Evolutionary conservation across 2,113 vertebrate species (phyloP).

Genomic region (Ellobius talpinus): DNA sequence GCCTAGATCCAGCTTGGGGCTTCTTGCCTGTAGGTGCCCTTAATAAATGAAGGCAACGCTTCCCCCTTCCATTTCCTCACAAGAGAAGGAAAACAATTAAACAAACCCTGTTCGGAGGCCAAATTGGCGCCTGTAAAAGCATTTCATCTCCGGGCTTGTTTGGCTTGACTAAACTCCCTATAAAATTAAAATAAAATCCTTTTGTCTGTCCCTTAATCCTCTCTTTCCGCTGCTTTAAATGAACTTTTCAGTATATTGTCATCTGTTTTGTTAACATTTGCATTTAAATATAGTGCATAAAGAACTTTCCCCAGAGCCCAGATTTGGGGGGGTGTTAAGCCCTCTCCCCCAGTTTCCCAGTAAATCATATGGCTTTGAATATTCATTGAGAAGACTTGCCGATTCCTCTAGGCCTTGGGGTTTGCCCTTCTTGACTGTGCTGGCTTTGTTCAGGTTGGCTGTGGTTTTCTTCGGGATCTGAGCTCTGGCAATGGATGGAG

Average conservation of each 20-base stretch:
- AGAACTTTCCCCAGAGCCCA: constrained; percentile 28
- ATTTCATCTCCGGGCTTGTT: constrained; percentile 40
- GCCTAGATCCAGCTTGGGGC: neutral
- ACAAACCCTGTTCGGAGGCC: neutral
- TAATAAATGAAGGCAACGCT: neutral
- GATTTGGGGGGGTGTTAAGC: neutral
- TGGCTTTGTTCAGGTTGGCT: neutral
- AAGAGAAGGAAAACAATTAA: constrained; percentile 31
- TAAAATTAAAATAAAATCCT: constrained; percentile 66
- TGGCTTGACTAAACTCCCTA: constrained; percentile 55
- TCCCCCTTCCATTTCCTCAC: neutral
- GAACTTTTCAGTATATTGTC: constrained; percentile 59
- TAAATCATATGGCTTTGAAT: constrained; percentile 54
- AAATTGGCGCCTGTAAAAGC: neutral
- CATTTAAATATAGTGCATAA: constrained; percentile 72
- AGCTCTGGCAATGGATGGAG: neutral
- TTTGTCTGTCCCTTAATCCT: constrained; percentile 37
- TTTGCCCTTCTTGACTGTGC: neutral
- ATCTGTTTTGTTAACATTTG: constrained; percentile 68
- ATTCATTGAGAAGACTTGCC: constrained; percentile 58
- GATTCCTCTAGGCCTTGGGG: neutral
- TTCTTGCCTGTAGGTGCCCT: neutral
- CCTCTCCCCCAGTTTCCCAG: constrained; percentile 34
- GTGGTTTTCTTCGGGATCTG: neutral
- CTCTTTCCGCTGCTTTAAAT: constrained; percentile 62